Evolutionary conservation across 1,140 invertebrate genomes (phyloP).

Genomic region (Copidosoma floridanum): DNA sequence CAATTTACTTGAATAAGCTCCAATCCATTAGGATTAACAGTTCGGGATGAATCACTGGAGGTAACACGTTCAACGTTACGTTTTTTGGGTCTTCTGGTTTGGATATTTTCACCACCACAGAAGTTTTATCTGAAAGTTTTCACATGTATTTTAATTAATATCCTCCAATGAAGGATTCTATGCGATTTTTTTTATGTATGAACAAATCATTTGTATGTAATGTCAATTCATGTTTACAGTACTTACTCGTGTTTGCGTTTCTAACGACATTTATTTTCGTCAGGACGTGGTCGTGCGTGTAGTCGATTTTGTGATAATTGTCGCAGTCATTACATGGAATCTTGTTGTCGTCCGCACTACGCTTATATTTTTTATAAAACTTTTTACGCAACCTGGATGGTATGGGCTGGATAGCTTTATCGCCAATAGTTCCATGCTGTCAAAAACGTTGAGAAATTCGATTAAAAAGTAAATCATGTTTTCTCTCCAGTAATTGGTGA

Average conservation of each 20-base stretch:
- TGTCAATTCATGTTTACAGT: too few species aligned
- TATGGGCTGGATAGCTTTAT: neutral
- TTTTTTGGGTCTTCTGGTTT: too few species aligned
- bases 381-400: neutral
- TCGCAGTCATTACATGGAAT: neutral
- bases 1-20: neutral
- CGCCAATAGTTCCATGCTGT: constrained; percentile 1
- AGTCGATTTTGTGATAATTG: neutral
- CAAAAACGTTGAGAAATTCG: too few species aligned
- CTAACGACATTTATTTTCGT: neutral
- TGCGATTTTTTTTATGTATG: too few species aligned
- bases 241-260: neutral
- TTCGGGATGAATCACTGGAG: constrained; percentile 1
- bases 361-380: neutral
- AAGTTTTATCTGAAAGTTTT: too few species aligned
- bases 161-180: too few species aligned
- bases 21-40: neutral
- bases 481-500: too few species aligned
- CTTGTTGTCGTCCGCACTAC: neutral
- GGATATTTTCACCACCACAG: too few species aligned
- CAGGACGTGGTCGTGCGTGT: constrained; percentile 5
- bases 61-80: too few species aligned
- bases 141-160: too few species aligned
- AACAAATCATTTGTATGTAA: too few species aligned
- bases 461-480: too few species aligned